phyloP scores from a whole-genome alignment of 2,797 vertebrate genomes.

The Lacerta agilis region DNA sequence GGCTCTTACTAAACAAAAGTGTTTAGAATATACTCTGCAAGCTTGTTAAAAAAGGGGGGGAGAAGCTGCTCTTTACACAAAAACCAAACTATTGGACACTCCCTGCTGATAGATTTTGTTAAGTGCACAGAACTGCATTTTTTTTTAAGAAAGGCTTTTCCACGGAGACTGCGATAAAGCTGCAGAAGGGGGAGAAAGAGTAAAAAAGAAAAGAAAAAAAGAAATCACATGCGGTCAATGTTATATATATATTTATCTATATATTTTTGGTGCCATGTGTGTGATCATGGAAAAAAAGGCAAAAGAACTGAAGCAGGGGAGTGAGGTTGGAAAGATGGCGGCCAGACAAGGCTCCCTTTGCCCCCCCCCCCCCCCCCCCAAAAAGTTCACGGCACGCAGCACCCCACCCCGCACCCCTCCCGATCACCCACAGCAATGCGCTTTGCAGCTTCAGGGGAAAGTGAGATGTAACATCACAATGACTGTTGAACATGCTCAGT shows the following conservation, averaged over 20 bases:
- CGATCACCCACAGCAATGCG: conserved; percentile 77
- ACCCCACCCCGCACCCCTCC: not conserved
- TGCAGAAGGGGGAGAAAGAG: conserved; percentile 68
- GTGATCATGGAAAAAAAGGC: conserved; percentile 85
- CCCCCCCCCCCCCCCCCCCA: conserved; percentile 63
- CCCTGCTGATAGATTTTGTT: conserved; percentile 67
- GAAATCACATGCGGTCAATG: conserved; percentile 83
- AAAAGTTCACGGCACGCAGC: conserved; percentile 79
- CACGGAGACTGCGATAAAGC: conserved; percentile 82
- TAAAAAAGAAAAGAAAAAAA: conserved; percentile 10
- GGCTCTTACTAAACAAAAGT: conserved; percentile 55
- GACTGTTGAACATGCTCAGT: conserved; percentile 81
- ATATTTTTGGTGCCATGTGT: conserved; percentile 73
- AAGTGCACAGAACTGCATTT: conserved; percentile 61
- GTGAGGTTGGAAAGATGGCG: conserved; percentile 82
- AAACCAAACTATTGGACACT: conserved; percentile 58
- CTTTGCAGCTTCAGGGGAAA: conserved; percentile 76
- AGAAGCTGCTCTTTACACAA: conserved; percentile 66
- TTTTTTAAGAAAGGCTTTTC: conserved; percentile 84
- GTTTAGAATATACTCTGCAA: conserved; percentile 48
- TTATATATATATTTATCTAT: conserved; percentile 39
- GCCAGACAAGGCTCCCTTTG: conserved; percentile 79
- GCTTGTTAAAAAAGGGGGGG: conserved; percentile 53
- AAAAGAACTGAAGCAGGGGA: conserved; percentile 85
- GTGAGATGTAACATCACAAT: conserved; percentile 82